Evolutionary conservation across 1,140 invertebrate species (phyloP).

Genomic region (Drosophila willistoni): DNA sequence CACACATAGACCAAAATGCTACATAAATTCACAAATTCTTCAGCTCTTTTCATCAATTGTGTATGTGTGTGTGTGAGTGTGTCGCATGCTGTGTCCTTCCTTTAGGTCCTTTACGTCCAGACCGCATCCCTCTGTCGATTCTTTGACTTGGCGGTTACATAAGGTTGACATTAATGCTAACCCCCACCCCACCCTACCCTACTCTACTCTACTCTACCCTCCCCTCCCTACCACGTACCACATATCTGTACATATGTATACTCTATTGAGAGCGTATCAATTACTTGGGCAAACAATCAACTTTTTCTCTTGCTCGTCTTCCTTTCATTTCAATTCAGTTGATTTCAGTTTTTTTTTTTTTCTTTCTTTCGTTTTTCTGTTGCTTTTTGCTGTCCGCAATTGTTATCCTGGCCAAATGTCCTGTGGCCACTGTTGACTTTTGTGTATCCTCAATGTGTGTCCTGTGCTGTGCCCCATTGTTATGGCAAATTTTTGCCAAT

Average conservation of each 20-base stretch:
- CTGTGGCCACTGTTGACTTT: slow-evolving; percentile 53
- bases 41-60: slow-evolving; percentile 68
- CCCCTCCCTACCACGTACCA: not conserved
- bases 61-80: slow-evolving; percentile 65
- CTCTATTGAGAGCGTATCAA: slow-evolving; percentile 73
- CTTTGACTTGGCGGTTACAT: slow-evolving; percentile 59
- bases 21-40: slow-evolving; percentile 21
- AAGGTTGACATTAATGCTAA: slow-evolving; percentile 73
- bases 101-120: slow-evolving; percentile 30
- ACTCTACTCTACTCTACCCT: slow-evolving; percentile 7
- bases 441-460: slow-evolving; percentile 24
- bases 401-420: slow-evolving; percentile 35
- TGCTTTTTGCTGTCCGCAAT: slow-evolving; percentile 38
- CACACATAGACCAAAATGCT: slow-evolving; percentile 17
- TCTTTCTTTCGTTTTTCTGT: slow-evolving; percentile 25
- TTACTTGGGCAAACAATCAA: slow-evolving; percentile 77
- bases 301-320: slow-evolving; percentile 42
- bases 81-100: slow-evolving; percentile 67
- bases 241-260: not conserved
- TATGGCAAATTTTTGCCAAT: slow-evolving; percentile 58
- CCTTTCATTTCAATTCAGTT: slow-evolving; percentile 31
- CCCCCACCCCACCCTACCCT: slow-evolving; percentile 18
- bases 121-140: slow-evolving; percentile 37
- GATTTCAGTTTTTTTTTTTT: slow-evolving; percentile 20
- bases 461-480: slow-evolving; percentile 30